phyloP scores from a whole-genome alignment of 2,888 invertebrate species.

The Ectemnius continuus region DNA sequence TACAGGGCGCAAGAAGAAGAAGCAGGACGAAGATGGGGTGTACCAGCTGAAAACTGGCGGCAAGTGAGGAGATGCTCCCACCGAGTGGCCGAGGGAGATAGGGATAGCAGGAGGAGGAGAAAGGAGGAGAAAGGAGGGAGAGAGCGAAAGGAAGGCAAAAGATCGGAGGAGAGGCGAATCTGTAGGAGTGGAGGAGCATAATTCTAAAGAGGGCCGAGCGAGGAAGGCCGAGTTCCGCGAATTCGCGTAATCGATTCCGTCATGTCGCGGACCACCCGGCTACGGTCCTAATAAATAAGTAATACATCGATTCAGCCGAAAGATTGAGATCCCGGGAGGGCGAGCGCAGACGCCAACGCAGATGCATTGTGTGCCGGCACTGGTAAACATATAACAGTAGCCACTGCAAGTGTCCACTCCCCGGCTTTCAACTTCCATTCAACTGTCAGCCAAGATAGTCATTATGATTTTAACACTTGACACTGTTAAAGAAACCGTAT shows the following conservation, averaged over 20 bases:
- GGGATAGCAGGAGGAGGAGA: constrained; percentile 26
- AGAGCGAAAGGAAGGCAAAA: constrained; percentile 4
- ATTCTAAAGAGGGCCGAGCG: constrained; percentile 68
- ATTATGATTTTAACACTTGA: constrained; percentile 33
- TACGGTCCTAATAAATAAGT: constrained; percentile 78
- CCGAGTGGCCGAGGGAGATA: constrained; percentile 6
- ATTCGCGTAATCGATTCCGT: constrained; percentile 78
- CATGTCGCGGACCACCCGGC: constrained; percentile 78
- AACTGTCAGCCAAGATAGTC: constrained; percentile 5
- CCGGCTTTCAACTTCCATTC: background rate
- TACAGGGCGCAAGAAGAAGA: constrained; percentile 28
- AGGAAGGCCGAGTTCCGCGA: constrained; percentile 73
- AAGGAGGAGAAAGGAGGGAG: constrained; percentile 18
- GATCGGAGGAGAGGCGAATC: constrained; percentile 47
- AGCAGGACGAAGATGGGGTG: constrained; percentile 41
- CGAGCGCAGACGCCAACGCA: constrained; percentile 25
- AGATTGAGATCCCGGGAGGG: constrained; percentile 57
- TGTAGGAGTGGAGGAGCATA: constrained; percentile 68
- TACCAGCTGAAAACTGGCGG: too few species aligned
- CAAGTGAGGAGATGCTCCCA: too few species aligned
- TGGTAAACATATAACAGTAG: constrained; percentile 29
- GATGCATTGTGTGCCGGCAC: constrained; percentile 48
- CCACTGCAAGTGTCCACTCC: constrained; percentile 14
- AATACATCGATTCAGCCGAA: constrained; percentile 75
- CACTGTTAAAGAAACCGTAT: too few species aligned